Conservation (phyloP, 2,888 invertebrate genomes). For the Ectemnius lituratus region DNA sequence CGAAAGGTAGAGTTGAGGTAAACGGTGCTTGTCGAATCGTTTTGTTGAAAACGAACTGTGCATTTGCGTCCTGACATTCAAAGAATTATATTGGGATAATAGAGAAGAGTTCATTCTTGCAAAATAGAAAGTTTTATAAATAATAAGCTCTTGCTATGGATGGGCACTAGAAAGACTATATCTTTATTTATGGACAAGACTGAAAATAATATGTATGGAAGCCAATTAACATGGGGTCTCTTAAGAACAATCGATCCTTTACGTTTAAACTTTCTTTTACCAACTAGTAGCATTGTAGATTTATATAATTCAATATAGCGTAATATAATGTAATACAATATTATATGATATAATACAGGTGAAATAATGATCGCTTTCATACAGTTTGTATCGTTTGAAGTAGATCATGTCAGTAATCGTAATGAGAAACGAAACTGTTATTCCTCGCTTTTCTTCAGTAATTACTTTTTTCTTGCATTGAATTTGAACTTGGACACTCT, state of each 20-base stretch:
- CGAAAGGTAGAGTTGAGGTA: constrained; percentile 14
- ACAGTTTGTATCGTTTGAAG: constrained; percentile 45
- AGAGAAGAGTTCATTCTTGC: constrained; percentile 37
- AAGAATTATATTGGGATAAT: constrained; percentile 42
- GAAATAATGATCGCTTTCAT: constrained; percentile 45
- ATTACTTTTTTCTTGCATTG: constrained; percentile 42
- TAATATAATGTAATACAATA: constrained; percentile 43
- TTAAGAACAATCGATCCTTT: constrained; percentile 50
- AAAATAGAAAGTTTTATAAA: constrained; percentile 50
- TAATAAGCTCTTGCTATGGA: constrained; percentile 68
- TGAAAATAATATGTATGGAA: constrained; percentile 66
- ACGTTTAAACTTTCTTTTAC: constrained; percentile 50
- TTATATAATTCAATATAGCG: constrained; percentile 37
- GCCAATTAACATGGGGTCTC: constrained; percentile 53
- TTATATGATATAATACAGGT: constrained; percentile 38
- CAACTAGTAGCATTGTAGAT: constrained; percentile 47
- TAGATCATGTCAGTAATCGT: constrained; percentile 36
- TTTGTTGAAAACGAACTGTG: constrained; percentile 42
- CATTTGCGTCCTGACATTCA: constrained; percentile 46
- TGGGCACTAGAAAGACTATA: constrained; percentile 70
- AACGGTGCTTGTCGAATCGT: constrained; percentile 30
- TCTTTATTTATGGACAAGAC: constrained; percentile 72
- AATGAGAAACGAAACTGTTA: constrained; percentile 30
- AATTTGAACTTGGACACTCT: constrained; percentile 28
- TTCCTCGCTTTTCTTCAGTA: constrained; percentile 35